Evolutionary conservation across 2,113 vertebrate species (phyloP), one percentile per base, ranked within the genome.

Genomic region (Rhynchopsitta pachyrhyncha): DNA sequence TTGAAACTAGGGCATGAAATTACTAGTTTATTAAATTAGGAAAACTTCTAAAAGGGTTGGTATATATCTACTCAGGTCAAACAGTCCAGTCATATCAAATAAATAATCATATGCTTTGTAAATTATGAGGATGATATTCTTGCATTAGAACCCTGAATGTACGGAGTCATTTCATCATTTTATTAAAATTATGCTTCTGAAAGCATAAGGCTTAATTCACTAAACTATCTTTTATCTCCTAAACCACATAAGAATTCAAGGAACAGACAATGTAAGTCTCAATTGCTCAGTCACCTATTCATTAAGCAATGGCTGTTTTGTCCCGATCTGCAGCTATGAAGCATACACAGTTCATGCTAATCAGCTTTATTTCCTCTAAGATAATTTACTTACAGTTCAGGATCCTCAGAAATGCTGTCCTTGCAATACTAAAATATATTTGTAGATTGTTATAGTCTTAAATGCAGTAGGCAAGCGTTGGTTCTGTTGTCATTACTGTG

Each of bases 141-240:
- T 90, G 37, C 52, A 68, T 91, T 81, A 67, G 19, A 76, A 37
- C 59, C 66, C 57, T 82, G 69, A 74, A 78, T 8, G 31, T 62
- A 63, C 33, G 14, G 25, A 50, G 25, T 70, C 78, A 70, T 49
- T 50, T 92, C 44, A 41, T 84, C 37, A 33, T 82, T 62, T 89
- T 55, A 62, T 66, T 52, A 86, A 91, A 93, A 90, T 70, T 47
- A n/a, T n/a, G 64, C 55, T 94, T 90, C 60, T 92, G 50, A 90
- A 86, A 74, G 29, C 55, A 25, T 55, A 92, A 86, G 39, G 42
- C 29, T 47, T n/a, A 82, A 31, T 69, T 92, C 59, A 69, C 35
- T 57, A 62, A 77, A 82, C 20, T 35, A 11, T 62, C 22, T 94
- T 92, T 63, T 86, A 47, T 75, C n/a, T 92, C 89, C 52, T 75